A percentile compares a stretch with the other conserved stretches of the same genome.
These are phyloP conservation scores for Chalcosyrphus nemorum DNA, from an alignment of 2,888 invertebrate genomes.

Conservation along the genomic window DNA sequence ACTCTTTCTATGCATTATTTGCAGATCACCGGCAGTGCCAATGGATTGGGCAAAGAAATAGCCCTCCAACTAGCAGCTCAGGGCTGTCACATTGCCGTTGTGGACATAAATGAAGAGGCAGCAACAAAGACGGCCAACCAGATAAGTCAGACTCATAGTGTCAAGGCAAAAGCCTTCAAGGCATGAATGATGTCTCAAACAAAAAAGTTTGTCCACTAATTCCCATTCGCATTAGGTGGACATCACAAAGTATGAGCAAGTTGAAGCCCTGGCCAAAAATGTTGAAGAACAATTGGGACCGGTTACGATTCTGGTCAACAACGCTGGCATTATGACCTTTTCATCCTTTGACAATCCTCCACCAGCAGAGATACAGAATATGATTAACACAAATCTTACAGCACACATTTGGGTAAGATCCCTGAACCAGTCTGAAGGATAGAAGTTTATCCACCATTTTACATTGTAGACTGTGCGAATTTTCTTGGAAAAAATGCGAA, in stretches of 20 bases:
- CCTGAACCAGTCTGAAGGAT: too few relatives aligned
- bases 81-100: conserved; percentile 79
- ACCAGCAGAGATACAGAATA: conserved; percentile 78
- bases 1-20: not conserved
- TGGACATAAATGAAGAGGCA: conserved; percentile 76
- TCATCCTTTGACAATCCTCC: conserved; percentile 73
- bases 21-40: conserved; percentile 4
- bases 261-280: conserved; percentile 74
- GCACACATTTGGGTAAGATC: conserved; percentile 80
- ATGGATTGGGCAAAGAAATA: conserved; percentile 74
- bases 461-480: conserved; percentile 77
- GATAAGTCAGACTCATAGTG: conserved; percentile 73
- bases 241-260: conserved; percentile 75
- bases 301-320: conserved; percentile 81
- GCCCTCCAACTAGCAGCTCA: conserved; percentile 77
- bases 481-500: conserved; percentile 81
- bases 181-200: conserved; percentile 39
- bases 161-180: conserved; percentile 77
- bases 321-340: conserved; percentile 80
- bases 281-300: conserved; percentile 78
- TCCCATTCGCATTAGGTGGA: conserved; percentile 75
- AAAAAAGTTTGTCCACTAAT: not conserved
- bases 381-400: conserved; percentile 81
- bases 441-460: too few relatives aligned
- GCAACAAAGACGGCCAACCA: conserved; percentile 76